Conservation (phyloP, 2,797 vertebrate genomes). For the Hipposideros larvatus region DNA sequence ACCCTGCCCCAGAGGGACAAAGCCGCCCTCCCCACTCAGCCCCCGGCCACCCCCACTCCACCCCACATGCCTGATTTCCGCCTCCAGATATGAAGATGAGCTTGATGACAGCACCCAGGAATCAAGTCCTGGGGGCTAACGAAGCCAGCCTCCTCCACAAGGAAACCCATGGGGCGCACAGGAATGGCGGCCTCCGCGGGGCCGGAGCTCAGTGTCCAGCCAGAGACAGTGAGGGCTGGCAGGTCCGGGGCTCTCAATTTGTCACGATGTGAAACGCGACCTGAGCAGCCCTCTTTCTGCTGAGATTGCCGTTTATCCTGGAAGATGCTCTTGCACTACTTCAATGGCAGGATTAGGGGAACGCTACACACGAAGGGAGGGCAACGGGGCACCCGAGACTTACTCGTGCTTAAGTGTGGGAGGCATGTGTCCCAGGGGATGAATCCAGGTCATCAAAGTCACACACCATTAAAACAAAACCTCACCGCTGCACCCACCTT, state of each 20-base stretch:
- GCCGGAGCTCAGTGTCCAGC: too few relatives aligned
- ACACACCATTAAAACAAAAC: conserved; percentile 4
- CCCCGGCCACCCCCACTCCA: background rate
- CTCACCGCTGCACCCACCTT: background rate
- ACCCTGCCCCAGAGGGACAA: background rate
- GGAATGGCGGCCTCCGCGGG: too few relatives aligned
- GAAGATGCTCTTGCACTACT: conserved; percentile 75
- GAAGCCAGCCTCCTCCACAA: background rate
- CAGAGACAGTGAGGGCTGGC: background rate
- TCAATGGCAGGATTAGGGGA: conserved; percentile 71
- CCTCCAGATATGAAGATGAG: background rate
- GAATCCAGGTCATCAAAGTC: conserved; percentile 65
- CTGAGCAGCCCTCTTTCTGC: conserved; percentile 71
- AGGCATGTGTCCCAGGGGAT: background rate
- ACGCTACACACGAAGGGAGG: conserved; percentile 61
- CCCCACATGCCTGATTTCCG: background rate
- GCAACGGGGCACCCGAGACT: conserved; percentile 63
- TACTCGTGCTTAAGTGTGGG: conserved; percentile 76
- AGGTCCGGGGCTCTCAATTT: conserved; percentile 47
- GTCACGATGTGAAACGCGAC: conserved; percentile 62
- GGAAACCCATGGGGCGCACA: too few relatives aligned
- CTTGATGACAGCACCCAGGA: background rate
- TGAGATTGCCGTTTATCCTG: conserved; percentile 72
- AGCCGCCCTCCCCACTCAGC: background rate
- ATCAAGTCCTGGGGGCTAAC: background rate